Percentiles rank a stretch among this genome's conserved stretches.
Evolutionary conservation across 2,888 invertebrate species (phyloP).

Genomic region (Ommatoiulus sabulosus): DNA sequence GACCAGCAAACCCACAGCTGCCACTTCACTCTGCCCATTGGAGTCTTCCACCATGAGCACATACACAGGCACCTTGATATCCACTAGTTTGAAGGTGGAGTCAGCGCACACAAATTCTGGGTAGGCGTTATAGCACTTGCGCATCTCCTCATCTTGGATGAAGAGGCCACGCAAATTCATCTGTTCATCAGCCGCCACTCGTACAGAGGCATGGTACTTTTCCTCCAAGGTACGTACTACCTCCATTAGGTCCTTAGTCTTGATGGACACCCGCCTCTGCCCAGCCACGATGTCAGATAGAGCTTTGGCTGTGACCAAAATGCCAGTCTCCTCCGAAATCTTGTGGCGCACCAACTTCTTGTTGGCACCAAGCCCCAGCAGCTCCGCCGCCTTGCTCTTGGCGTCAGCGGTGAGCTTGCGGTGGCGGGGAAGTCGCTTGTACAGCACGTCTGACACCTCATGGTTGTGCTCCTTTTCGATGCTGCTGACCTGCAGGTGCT

Average conservation of each 20-base stretch:
- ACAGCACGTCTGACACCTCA: neutral
- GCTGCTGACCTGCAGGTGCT: neutral
- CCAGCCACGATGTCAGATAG: neutral
- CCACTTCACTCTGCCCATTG: constrained; percentile 42
- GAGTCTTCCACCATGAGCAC: constrained; percentile 23
- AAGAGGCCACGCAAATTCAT: constrained; percentile 12
- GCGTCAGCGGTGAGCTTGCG: neutral
- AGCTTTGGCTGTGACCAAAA: neutral
- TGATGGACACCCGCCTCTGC: neutral
- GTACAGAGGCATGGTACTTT: neutral
- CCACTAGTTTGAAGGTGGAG: neutral
- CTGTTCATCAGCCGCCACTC: neutral
- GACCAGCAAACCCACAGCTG: constrained; percentile 2
- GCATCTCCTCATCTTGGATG: constrained; percentile 28
- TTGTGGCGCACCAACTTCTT: neutral
- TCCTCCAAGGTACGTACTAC: neutral
- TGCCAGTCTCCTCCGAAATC: neutral
- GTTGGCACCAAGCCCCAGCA: neutral
- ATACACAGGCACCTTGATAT: constrained; percentile 12
- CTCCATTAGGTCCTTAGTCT: neutral
- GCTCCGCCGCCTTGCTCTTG: neutral
- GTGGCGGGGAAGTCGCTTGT: neutral
- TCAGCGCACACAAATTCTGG: neutral
- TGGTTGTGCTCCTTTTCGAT: constrained; percentile 9
- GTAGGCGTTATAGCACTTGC: constrained; percentile 21